Conservation (phyloP, 2,797 vertebrate genomes). For the Melanotaenia nigrans region DNA sequence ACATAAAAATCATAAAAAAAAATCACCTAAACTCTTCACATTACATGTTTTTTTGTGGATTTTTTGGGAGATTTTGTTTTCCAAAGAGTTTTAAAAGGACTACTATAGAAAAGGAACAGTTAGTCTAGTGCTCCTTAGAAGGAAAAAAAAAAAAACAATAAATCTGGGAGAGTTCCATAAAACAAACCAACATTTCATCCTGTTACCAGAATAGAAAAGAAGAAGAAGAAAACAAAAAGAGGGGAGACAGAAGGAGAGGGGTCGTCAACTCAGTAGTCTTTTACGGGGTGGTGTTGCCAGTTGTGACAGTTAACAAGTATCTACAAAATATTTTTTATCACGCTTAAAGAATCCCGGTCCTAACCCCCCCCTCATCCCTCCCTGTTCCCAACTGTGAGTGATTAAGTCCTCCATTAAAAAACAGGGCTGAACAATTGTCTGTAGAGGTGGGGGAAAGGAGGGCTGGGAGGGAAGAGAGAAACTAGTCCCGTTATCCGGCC, state of each 20-base stretch:
- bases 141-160: conserved; percentile 67
- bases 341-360: conserved; percentile 77
- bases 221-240: conserved; percentile 1
- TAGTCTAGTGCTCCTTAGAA: conserved; percentile 88
- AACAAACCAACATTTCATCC: conserved; percentile 83
- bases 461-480: conserved; percentile 51
- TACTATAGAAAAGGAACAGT: conserved; percentile 93
- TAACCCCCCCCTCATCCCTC: conserved; percentile 43
- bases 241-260: conserved; percentile 22
- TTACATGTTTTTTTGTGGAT: conserved; percentile 85
- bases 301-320: conserved; percentile 92
- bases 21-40: conserved; percentile 91
- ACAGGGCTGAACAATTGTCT: conserved; percentile 85
- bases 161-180: conserved; percentile 69
- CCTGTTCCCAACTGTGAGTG: conserved; percentile 63
- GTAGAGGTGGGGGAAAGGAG: conserved; percentile 30
- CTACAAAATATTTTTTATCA: conserved; percentile 92
- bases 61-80: conserved; percentile 81
- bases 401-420: conserved; percentile 86
- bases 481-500: conserved; percentile 85
- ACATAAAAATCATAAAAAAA: conserved; percentile 83
- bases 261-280: conserved; percentile 98
- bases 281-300: conserved; percentile 89
- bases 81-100: conserved; percentile 93
- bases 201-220: conserved; percentile 87